Base-by-base conservation (phyloP, 2,113 vertebrate species). In the Anoplopoma fimbria region DNA sequence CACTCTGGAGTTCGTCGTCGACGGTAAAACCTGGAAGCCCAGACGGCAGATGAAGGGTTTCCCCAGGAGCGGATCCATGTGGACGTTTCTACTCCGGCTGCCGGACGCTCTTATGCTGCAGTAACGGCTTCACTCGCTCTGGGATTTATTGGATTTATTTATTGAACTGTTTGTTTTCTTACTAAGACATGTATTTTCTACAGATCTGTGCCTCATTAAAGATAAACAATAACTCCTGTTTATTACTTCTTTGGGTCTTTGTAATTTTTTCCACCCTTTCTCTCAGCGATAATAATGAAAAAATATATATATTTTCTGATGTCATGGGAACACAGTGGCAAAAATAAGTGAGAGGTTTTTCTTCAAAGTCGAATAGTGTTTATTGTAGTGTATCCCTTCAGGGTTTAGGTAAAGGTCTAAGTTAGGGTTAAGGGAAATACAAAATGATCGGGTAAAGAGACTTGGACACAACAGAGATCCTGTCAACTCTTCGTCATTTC, bases 11-110 rank as follows among this genome's bases (percentile, higher is more conserved):
- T 98, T 97, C 12, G 82, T 91, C 0, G 89, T 99, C 0, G 93
- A 95, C 2, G 91, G 88, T 0, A 93, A 93, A 51, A 95, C 70
- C 19, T 99, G 97, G 97, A 96, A 93, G 82, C 93, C 95, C 57
- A 93, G 95, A 51, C 91, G 93, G 40, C 96, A 97, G 86, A 92
- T 89, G 85, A 95, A 95, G 0, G 97, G 97, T 17, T 99, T 98
- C 63, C 97, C 96, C 0, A 93, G 96, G 55, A 96, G 95, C 0
- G 97, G 97, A 1, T 97, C 97, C 1, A 74, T 98, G 85, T 97
- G 97, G 90, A 97, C 97, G 3, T 97, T 97, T 76, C 93, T 98
- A 40, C 95, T 99, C 34, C 91, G 94, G 55, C 89, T 97, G 81
- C 97, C 97, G 0, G 81, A 85, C 0, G 1, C n/a, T 45, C 34